Evolutionary conservation across 1,140 invertebrate species (phyloP), one percentile per base, ranked within the genome.

Genomic region (Streblospio benedicti): DNA sequence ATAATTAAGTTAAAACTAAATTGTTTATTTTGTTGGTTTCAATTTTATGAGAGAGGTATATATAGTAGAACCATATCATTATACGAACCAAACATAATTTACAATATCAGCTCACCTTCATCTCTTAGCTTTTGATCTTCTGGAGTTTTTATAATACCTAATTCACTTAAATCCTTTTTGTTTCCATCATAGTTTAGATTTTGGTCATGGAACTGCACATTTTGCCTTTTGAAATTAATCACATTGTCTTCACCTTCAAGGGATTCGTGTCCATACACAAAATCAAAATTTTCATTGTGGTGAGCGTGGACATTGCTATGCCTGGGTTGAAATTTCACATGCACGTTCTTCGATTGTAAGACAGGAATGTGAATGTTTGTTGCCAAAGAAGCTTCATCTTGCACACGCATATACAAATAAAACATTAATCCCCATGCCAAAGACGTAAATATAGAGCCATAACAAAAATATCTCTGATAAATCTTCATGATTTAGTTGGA

Each of bases 361-460:
- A 28, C 5, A 18, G 12, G 23, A 27, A 23, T 47, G 2, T 47
- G 23, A 47, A 23, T n/a, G n/a, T 47, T 1, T 28, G 23, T 47
- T 14, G 45, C 23, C 2, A 28, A 47, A 28, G 55, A 27, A 33
- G 33, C 5, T 49, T 49, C 12, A 20, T 44, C 43, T 51, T 31
- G 47, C 25, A 54, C 20, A 14, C 38, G 54, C 38, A 64, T 31
- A 63, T 85, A 85, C 6, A 86, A 70, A 69, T 83, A 85, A 16
- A 86, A 67, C 67, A 83, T 84, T 31, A 85, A 76, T n/a, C 76
- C 69, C 85, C 85, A 86, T 45, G 84, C 85, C 43, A 84, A 50
- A 0, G 84, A 85, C n/a, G 85, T 83, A 67, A 85, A 78, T 27
- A 83, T 0, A n/a, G 45, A 47, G 0, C 45, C 45, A n/a, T 47